Evolutionary conservation across 2,113 vertebrate species (phyloP).

Genomic region (Thamnophis sirtalis): DNA sequence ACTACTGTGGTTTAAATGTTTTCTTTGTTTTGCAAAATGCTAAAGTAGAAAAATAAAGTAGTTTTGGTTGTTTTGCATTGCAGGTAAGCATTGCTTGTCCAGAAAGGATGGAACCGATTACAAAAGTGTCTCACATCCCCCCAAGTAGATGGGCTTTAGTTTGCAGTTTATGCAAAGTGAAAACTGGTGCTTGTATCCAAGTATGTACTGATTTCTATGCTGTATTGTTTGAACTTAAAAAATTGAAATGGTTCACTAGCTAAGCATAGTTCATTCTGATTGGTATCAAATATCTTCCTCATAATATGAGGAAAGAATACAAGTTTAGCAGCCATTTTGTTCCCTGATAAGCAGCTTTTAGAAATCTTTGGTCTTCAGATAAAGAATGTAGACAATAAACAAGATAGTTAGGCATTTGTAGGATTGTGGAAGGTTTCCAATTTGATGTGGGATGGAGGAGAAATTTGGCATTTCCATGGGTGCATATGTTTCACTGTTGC

Average conservation of each 20-base stretch:
- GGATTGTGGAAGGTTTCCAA: not conserved
- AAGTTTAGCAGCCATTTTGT: not conserved
- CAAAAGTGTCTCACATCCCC: conserved; percentile 95
- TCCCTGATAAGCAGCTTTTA: not conserved
- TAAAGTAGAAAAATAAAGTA: not conserved
- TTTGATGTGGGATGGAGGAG: not conserved
- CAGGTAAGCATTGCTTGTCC: conserved; percentile 97
- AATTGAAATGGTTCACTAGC: not conserved
- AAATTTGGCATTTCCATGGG: not conserved
- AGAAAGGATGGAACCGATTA: conserved; percentile 98
- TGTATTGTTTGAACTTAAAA: not conserved
- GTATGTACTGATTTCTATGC: conserved; percentile 56
- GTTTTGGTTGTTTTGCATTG: conserved; percentile 18
- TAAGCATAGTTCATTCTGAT: not conserved
- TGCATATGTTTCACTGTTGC: not conserved
- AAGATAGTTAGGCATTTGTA: not conserved
- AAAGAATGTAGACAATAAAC: not conserved
- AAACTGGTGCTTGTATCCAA: conserved; percentile 97
- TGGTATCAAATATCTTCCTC: not conserved
- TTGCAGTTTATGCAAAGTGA: conserved; percentile 93
- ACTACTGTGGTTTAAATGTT: not conserved
- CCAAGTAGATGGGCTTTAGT: conserved; percentile 96
- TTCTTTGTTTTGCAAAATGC: not conserved
- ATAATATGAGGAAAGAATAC: not conserved
- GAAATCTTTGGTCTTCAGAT: not conserved